Percentiles rank a stretch among this genome's conserved stretches.
Evolutionary conservation across 2,797 vertebrate genomes (phyloP).

Genomic region (Chrysocyon brachyurus): DNA sequence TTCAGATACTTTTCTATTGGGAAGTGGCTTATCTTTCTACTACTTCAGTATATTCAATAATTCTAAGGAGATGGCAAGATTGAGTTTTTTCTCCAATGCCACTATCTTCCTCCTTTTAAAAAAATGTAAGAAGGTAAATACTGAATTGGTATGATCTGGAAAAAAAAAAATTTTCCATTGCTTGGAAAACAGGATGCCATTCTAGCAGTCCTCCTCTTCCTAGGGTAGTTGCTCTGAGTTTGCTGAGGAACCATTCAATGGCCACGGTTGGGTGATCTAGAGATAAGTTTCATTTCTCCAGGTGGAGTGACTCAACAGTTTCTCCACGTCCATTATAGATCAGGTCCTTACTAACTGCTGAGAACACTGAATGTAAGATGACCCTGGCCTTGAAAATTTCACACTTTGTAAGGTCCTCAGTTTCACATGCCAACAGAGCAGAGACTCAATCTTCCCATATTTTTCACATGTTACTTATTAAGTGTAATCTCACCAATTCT

Average conservation of each 20-base stretch:
- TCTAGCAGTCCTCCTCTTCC: background rate
- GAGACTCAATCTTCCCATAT: background rate
- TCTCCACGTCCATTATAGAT: background rate
- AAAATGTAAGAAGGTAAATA: background rate
- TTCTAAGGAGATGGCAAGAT: background rate
- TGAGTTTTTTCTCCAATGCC: background rate
- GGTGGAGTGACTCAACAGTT: background rate
- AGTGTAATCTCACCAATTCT: background rate
- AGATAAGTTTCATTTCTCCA: background rate
- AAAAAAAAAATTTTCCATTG: background rate
- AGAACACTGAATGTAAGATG: background rate
- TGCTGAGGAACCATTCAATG: background rate
- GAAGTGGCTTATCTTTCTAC: background rate
- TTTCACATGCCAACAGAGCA: background rate
- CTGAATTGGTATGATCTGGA: background rate
- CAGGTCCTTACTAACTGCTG: background rate
- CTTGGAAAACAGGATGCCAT: background rate
- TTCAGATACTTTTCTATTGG: background rate
- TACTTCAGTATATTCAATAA: background rate
- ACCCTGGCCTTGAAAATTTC: background rate
- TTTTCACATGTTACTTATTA: constrained; percentile 5
- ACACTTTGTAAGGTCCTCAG: background rate
- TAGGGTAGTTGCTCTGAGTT: background rate
- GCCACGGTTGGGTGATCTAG: background rate
- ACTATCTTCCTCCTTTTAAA: background rate